Percentiles rank a stretch among this genome's conserved stretches.
These are phyloP conservation scores for Oreochromis grahami DNA, from an alignment of 2,797 vertebrate genomes.

Conservation along the genomic window DNA sequence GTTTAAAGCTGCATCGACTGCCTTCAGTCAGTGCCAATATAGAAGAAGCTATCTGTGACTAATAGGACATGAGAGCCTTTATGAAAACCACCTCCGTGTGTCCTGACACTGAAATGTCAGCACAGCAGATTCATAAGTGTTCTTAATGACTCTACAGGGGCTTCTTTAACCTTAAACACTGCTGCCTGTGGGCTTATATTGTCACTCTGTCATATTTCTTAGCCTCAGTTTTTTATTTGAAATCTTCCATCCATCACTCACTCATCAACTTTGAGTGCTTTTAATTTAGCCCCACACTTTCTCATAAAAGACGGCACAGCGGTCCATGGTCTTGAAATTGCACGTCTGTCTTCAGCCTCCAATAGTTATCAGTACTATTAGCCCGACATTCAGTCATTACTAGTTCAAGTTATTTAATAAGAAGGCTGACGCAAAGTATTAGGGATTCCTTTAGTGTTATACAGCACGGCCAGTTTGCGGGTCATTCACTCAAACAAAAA, in stretches of 20 bases:
- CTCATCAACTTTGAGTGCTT: constrained; percentile 27
- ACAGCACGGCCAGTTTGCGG: not conserved
- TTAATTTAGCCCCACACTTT: not conserved
- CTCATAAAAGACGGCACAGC: constrained; percentile 1
- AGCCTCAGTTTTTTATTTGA: not conserved
- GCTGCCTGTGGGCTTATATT: not conserved
- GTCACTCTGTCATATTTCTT: not conserved
- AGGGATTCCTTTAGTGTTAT: not conserved
- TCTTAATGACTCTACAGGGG: constrained; percentile 6
- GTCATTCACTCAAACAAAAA: not conserved
- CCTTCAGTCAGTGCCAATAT: not conserved
- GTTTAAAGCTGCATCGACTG: not conserved
- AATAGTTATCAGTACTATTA: not conserved
- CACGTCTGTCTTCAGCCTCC: constrained; percentile 39
- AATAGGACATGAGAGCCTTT: constrained; percentile 18
- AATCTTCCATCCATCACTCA: constrained; percentile 24
- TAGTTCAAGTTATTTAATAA: constrained; percentile 6
- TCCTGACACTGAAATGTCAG: constrained; percentile 39
- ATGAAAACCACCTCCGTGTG: constrained; percentile 16
- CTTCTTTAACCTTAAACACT: constrained; percentile 8
- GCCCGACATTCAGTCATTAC: constrained; percentile 9
- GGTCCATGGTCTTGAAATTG: constrained; percentile 3
- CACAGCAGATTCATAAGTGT: constrained; percentile 27
- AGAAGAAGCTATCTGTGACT: not conserved
- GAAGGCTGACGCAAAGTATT: not conserved